phyloP scores from a whole-genome alignment of 2,888 invertebrate species.

The Synanthedon tipuliformis region DNA sequence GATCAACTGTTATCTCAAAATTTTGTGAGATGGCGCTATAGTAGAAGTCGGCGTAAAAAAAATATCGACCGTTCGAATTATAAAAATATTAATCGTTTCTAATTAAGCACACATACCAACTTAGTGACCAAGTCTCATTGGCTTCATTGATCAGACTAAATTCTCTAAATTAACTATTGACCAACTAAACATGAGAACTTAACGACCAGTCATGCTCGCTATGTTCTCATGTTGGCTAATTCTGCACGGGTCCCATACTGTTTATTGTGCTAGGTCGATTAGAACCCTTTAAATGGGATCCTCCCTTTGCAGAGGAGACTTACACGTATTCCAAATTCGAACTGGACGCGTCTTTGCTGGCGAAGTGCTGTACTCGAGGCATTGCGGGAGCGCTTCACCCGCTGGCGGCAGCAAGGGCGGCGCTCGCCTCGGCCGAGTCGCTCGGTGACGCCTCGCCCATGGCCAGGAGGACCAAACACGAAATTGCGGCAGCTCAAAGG shows the following conservation, averaged over 20 bases:
- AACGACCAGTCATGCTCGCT: no score
- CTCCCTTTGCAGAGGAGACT: constrained; percentile 34
- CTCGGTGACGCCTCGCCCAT: constrained; percentile 86
- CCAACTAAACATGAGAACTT: no score
- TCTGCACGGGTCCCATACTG: neutral
- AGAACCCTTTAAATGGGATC: neutral
- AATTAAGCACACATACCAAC: neutral
- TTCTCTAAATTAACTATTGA: no score
- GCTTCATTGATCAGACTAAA: no score
- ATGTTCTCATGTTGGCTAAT: no score
- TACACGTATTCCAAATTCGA: constrained; percentile 73
- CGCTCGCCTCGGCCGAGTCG: constrained; percentile 55
- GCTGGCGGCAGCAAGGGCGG: constrained; percentile 33
- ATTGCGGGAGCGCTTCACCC: constrained; percentile 34
- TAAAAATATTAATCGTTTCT: no score
- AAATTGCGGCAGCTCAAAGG: constrained; percentile 92
- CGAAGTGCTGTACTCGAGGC: constrained; percentile 22
- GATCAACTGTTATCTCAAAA: no score
- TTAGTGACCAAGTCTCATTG: no score
- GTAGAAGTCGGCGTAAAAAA: neutral
- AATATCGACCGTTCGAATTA: no score
- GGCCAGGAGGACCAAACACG: constrained; percentile 94
- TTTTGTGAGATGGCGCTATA: no score
- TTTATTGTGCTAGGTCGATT: neutral
- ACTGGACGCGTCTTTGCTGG: constrained; percentile 72